These are phyloP conservation scores for Anthopleura sola DNA, from an alignment of 64 coral and sea anemone species.

Conservation along the genomic window DNA sequence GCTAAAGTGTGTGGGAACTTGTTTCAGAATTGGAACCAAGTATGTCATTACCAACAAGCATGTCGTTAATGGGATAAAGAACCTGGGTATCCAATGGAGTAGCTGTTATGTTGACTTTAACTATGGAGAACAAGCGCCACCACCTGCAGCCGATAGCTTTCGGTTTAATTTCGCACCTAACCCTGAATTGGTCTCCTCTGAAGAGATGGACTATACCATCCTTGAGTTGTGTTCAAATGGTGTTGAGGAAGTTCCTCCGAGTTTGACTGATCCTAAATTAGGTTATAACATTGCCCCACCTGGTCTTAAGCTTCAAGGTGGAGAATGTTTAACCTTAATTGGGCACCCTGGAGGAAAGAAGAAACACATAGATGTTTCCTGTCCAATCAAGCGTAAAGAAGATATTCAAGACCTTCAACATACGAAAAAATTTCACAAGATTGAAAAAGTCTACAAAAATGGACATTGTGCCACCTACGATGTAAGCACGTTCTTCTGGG, in stretches of 20 bases:
- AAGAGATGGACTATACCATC: neutral
- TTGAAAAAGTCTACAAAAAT: neutral
- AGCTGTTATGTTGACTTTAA: conserved; percentile 5
- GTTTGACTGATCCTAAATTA: neutral
- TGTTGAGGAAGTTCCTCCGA: neutral
- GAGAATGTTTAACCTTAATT: neutral
- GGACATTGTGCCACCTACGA: neutral
- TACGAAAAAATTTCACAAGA: too few relatives aligned
- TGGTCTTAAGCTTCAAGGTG: neutral
- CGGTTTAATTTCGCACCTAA: too few relatives aligned
- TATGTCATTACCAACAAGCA: conserved; percentile 11
- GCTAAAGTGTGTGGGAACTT: neutral
- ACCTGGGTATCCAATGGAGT: neutral
- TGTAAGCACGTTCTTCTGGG: neutral
- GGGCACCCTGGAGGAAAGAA: neutral
- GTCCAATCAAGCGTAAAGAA: neutral
- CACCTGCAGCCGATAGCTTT: too few relatives aligned
- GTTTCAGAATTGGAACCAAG: neutral
- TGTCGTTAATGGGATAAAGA: neutral
- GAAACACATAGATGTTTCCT: neutral
- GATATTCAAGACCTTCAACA: neutral
- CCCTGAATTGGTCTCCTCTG: neutral
- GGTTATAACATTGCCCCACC: neutral
- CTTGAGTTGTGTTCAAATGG: neutral
- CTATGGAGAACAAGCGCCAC: neutral